Evolutionary conservation across 30 jellyfish, hydroid and myxozoan species (phyloP).

Genomic region (Cassiopea andromeda): DNA sequence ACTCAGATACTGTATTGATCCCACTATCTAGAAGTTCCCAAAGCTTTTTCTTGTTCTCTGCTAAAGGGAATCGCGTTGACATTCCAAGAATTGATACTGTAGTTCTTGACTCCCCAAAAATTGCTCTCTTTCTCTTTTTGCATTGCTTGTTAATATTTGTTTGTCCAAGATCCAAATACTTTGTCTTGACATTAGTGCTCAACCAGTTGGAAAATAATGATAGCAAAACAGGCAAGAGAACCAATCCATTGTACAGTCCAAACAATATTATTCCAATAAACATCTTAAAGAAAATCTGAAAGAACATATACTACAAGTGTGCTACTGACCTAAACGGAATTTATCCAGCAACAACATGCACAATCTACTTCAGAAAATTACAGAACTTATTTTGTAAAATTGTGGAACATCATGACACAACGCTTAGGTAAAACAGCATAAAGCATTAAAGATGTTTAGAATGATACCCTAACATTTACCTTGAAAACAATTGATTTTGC

Average conservation of each 20-base stretch:
- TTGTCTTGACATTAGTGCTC: background rate
- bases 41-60: conserved; percentile 31
- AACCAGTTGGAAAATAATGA: conserved; percentile 32
- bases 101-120: background rate
- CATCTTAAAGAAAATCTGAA: conserved; percentile 69
- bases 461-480: background rate
- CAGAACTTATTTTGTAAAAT: too few relatives aligned
- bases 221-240: conserved; percentile 60
- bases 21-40: conserved; percentile 56
- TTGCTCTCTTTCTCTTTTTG: background rate
- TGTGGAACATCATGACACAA: too few relatives aligned
- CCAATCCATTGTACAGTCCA: conserved; percentile 71
- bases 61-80: conserved; percentile 61
- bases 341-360: too few relatives aligned
- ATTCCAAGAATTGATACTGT: conserved; percentile 40
- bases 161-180: background rate
- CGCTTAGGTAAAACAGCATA: too few relatives aligned
- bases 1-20: conserved; percentile 30
- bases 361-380: too few relatives aligned
- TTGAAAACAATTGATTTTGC: conserved; percentile 60
- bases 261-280: conserved; percentile 58
- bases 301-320: background rate
- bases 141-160: background rate
- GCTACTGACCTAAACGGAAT: too few relatives aligned
- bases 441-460: too few relatives aligned